Base-by-base conservation (phyloP, 2,113 vertebrate genomes). In the Proterorhinus semilunaris region DNA sequence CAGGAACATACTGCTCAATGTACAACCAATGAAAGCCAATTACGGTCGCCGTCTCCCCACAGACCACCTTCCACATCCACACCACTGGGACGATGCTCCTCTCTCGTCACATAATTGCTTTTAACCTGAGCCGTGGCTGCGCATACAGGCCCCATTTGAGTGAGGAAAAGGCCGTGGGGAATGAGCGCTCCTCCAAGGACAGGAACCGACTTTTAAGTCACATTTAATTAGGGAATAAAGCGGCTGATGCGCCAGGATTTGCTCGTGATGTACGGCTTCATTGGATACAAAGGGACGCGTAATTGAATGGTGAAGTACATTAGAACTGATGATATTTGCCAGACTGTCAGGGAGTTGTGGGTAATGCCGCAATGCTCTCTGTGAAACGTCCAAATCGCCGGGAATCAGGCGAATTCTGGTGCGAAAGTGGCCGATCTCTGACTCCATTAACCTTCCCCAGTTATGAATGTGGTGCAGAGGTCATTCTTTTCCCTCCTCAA, bases 1-100 rank as follows among this genome's bases (percentile, higher is more conserved):
- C 21, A 36, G 27, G 55, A 58, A 58, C 10, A 58, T 12, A 7
- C 10, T 11, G 27, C 27, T 58, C 55, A 58, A 58, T 58, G 1
- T 58, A 58, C 21, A 58, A 12, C 55, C 55, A 58, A 58, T 58
- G 17, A 58, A 58, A 58, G 1, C 5, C 55, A 13, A 58, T 58
- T 42, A 58, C 21, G 42, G 1, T 17, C 21, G 1, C 27, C 6
- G 4, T 58, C 21, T 58, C 55, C 55, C 55, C 10, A 6, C 6
- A 42, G 55, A 57, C 5, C 17, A 11, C 0, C 54, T 12, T 21
- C 12, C 21, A 13, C 21, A 10, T 36, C 27, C 7, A 42, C 7
- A 5, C 55, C 6, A 12, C 55, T 6, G 55, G 54, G 54, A 36
- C 21, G 2, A 57, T 6, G 55, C 55, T 13, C 55, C 55, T 57